These are phyloP conservation scores for Pogonus chalceus DNA, from an alignment of 1,140 invertebrate species.

Conservation along the genomic window DNA sequence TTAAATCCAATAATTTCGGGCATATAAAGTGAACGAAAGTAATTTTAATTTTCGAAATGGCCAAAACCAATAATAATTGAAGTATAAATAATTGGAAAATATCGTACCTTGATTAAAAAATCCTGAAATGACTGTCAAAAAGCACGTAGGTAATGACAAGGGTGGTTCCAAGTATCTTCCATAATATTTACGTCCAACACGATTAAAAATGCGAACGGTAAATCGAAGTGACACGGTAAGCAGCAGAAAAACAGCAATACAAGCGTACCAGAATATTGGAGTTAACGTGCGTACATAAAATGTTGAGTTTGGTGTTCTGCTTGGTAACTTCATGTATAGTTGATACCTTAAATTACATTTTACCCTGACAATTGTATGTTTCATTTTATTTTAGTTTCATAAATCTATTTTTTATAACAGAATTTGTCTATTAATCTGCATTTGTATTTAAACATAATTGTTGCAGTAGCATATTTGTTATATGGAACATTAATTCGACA, in stretches of 20 bases:
- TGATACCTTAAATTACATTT: conserved; percentile 27
- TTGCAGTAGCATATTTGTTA: too few relatives aligned
- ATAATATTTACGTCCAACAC: conserved; percentile 8
- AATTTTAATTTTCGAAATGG: too few relatives aligned
- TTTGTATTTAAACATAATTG: too few relatives aligned
- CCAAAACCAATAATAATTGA: conserved; percentile 11
- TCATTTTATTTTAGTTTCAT: too few relatives aligned
- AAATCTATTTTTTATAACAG: too few relatives aligned
- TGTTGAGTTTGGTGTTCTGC: conserved; percentile 16
- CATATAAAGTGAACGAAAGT: too few relatives aligned
- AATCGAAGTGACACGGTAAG: conserved; percentile 20
- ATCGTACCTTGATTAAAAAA: conserved; percentile 29
- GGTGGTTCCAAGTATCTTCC: conserved; percentile 11
- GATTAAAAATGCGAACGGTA: conserved; percentile 16
- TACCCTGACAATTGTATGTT: too few relatives aligned
- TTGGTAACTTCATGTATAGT: conserved; percentile 23
- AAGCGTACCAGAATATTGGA: conserved; percentile 19
- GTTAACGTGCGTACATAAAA: conserved; percentile 22
- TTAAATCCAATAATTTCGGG: too few relatives aligned
- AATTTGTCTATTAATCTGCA: too few relatives aligned
- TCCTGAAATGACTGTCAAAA: conserved; percentile 22
- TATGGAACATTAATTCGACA: too few relatives aligned
- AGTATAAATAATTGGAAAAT: too few relatives aligned
- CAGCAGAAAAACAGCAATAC: conserved; percentile 17
- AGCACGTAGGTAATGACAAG: conserved; percentile 24